Base-by-base conservation (phyloP, 2,888 invertebrate species). In the Gnatocerus cornutus region DNA sequence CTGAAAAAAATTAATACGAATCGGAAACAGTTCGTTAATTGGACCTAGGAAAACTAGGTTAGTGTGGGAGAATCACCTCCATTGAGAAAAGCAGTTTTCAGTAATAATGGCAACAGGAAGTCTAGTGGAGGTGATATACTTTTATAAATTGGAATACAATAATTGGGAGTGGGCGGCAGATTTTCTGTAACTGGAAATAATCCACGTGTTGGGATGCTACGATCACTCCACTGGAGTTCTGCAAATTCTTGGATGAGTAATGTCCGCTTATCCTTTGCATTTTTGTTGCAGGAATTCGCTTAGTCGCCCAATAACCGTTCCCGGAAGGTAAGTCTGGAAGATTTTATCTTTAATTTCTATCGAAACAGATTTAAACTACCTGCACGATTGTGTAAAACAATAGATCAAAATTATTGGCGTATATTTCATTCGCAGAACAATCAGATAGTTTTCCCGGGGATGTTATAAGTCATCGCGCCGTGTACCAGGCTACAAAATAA, bases 201-300 rank as follows among this genome's bases (percentile, higher is more conserved):
- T 21, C 21, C 41, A 41, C 41, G 41, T 41, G 41, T 12, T 30
- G 16, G 27, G 48, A 48, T 48, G 48, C 12, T 52, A 52, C 29
- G 10, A 48, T 59, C 59, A 59, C 33, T 33, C 59, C 48, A 61
- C 39, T 43, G 41, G 10, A 30, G 41, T 63, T 41, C 13, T 43
- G 52, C 63, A 63, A 53, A 53, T 53, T 63, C 30, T 9, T 50
- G 1, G 6, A 52, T 63, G 63, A 63, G n/a, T 63, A 63, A 63
- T 43, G 29, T 41, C 5, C 30, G 59, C 46, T 59, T 50, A 52
- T 9, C 50, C 41, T 53, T 53, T 68, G 52, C 53, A 61, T 62
- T 68, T 68, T 61, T 61, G 45, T 68, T 68, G 59, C 68, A 68
- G 68, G 68, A 68, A 68, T 68, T 30, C 27, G 46, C 63, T 48